Base-by-base conservation (phyloP, 2,797 vertebrate species). In the Trachurus trachurus region DNA sequence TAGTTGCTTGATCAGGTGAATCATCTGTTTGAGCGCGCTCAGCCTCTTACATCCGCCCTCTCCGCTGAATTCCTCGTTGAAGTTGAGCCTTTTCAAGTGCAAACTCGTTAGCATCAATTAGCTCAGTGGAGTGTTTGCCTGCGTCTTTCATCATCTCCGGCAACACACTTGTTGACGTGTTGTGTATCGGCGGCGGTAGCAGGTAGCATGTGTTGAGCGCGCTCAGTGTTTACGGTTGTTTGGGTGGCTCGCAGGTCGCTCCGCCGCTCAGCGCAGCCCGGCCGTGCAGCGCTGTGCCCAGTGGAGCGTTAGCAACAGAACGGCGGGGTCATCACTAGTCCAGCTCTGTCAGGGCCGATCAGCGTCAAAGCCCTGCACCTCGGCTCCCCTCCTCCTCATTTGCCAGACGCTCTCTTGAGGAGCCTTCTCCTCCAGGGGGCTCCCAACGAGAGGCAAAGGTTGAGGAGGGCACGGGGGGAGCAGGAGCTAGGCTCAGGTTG, bases 311-410 rank as follows among this genome's bases (percentile, higher is more conserved):
- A 91, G 86, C 77, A 84, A 71, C 84, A 80, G 76, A 64, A 69
- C 37, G 83, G 80, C 76, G 83, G 89, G 94, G 94, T 95, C 94
- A 95, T 85, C 86, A 84, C 85, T 81, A 88, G 92, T 89, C 87
- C 92, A 93, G 88, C 88, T 90, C 92, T 94, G 94, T 95, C 95
- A 94, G 70, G 64, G 64, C 74, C 45, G 67, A 94, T 96, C 45
- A 95, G 67, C 89, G 68, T 96, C 95, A 95, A 87, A 26, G 71
- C 81, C 56, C 57, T 78, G 84, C 85, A 82, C 78, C 87, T 92
- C 56, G 59, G 58, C 87, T 89, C 86, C 78, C 77, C 84, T 81
- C 70, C 76, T 84, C 68, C 26, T 26, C 26, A 56, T 79, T 86
- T 71, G 42, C 78, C 83, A 84, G 84, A 89, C 85, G 80, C 68